Base-by-base conservation (phyloP, 2,888 invertebrate species). In the Augochlorella aurata region DNA sequence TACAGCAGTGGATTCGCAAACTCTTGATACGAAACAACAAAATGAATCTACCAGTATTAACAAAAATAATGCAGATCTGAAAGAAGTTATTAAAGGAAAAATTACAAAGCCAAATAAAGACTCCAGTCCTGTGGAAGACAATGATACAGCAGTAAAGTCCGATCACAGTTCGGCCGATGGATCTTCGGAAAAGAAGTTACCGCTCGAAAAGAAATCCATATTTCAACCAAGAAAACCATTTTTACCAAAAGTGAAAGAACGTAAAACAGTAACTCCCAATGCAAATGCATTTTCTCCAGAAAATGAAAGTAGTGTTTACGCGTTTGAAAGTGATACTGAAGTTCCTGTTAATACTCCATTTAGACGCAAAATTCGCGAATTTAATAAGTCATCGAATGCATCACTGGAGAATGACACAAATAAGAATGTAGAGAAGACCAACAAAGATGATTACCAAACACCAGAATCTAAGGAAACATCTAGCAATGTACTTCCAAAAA, bases 221-320 rank as follows among this genome's bases (percentile, higher is more conserved):
- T 93, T 91, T 85, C 93, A 94, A 65, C 95, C 95, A 85, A 92
- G 95, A 14, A 95, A 95, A 86, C 93, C 95, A 47, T 96, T 96
- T 76, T 95, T 96, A 74, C 95, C 95, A 67, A 94, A 94, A 84
- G 94, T 94, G 10, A 96, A 95, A 85, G 94, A 95, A 83, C 94
- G 94, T 69, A 94, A 93, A 76, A 91, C 91, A 47, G 89, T 88
- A 24, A 90, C 93, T 44, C 94, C 94, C 1, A 95, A 94, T 87
- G 93, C 94, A 5, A 95, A 94, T 88, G 96, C 96, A 0, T 96
- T 96, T 92, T 96, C 96, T 0, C 95, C 95, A 0, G 96, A 96
- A 85, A 96, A 96, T 89, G 96, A 96, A 90, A 95, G 96, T 81
- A 96, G 96, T 79, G 95, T 96, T 21, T 96, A 96, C 89, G 96